Percentiles rank a stretch among this genome's conserved stretches.
These are phyloP conservation scores for Saguinus midas DNA, from an alignment of 2,113 vertebrate genomes.

Conservation along the genomic window DNA sequence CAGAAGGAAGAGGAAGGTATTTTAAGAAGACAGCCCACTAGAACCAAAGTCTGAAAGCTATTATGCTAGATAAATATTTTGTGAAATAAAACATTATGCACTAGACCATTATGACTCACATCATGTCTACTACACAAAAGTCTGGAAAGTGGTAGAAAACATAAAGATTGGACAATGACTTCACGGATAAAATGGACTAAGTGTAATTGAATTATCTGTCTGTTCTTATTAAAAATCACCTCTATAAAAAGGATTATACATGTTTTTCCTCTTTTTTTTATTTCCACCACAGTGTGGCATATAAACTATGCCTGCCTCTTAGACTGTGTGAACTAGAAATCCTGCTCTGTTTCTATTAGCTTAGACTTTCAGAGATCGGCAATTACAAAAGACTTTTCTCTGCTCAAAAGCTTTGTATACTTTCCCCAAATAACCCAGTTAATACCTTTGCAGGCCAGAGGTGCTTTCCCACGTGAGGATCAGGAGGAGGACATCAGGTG, in stretches of 20 bases:
- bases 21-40: not conserved
- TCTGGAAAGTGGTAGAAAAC: constrained; percentile 46
- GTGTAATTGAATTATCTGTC: not conserved
- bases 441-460: not conserved
- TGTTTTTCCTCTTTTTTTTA: not conserved
- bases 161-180: not conserved
- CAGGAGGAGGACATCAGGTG: not conserved
- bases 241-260: not conserved
- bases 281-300: not conserved
- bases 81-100: not conserved
- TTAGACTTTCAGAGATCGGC: not conserved
- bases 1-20: not conserved
- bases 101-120: not conserved
- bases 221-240: not conserved
- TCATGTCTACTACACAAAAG: not conserved
- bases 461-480: not conserved
- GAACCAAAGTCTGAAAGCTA: not conserved
- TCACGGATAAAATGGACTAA: not conserved
- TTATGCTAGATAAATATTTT: not conserved
- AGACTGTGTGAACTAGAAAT: not conserved
- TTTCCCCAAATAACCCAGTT: not conserved
- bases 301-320: not conserved
- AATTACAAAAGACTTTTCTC: not conserved
- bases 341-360: not conserved
- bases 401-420: not conserved